These are phyloP conservation scores for Escarpia spicata DNA, from an alignment of 2,888 invertebrate genomes.

Conservation along the genomic window DNA sequence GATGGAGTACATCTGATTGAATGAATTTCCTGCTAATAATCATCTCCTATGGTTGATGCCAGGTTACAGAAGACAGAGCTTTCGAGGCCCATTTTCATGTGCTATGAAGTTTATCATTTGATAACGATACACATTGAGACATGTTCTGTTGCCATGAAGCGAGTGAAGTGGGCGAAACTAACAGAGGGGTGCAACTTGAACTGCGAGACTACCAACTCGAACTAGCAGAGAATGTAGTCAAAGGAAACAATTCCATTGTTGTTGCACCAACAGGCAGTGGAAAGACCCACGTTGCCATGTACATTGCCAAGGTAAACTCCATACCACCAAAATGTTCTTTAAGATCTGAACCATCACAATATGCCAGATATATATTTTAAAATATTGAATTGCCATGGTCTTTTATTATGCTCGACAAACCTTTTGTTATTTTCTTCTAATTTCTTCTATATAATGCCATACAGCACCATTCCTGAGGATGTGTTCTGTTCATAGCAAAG, in stretches of 20 bases:
- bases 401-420: not conserved
- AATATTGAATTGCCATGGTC: not conserved
- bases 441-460: no score
- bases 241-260: constrained; percentile 60
- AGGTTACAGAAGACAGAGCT: no score
- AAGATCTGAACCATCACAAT: no score
- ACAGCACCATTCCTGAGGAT: no score
- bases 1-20: no score
- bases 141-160: not conserved
- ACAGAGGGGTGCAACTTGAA: constrained; percentile 20
- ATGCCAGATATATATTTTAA: not conserved
- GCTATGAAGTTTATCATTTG: no score
- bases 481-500: no score
- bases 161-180: not conserved
- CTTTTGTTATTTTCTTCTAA: no score
- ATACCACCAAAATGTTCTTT: no score
- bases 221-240: constrained; percentile 46
- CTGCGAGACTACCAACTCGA: constrained; percentile 54
- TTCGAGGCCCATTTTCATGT: no score
- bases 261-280: constrained; percentile 65
- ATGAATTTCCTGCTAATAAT: no score
- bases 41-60: no score
- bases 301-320: constrained; percentile 50
- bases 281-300: constrained; percentile 63
- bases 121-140: not conserved